These are phyloP conservation scores for Athalia cordata DNA, from an alignment of 2,888 invertebrate species.

Conservation along the genomic window DNA sequence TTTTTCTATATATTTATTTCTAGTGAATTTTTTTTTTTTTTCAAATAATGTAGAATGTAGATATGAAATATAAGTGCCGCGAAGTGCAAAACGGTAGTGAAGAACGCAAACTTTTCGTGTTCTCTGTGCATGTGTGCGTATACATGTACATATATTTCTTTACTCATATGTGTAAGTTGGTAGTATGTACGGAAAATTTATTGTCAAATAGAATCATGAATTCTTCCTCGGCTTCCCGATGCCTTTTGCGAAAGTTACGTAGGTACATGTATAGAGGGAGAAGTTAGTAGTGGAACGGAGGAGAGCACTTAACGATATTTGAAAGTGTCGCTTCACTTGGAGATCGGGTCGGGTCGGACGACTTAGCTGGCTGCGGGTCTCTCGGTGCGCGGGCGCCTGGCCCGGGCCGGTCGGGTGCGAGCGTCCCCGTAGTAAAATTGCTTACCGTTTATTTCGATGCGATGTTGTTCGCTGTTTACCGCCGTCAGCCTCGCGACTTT, in stretches of 20 bases:
- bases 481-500: constrained; percentile 38
- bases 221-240: constrained; percentile 15
- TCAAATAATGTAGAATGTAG: too few species aligned
- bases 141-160: neutral
- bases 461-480: constrained; percentile 42
- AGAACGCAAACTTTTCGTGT: too few species aligned
- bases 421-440: constrained; percentile 33
- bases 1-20: too few species aligned
- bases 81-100: neutral
- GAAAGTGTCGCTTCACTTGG: constrained; percentile 43
- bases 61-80: neutral
- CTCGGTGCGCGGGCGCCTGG: constrained; percentile 26
- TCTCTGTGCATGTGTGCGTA: constrained; percentile 1
- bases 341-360: constrained; percentile 26
- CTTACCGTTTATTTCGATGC: constrained; percentile 45
- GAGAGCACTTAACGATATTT: constrained; percentile 47
- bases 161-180: neutral
- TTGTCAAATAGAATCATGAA: constrained; percentile 41
- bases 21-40: too few species aligned
- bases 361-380: constrained; percentile 9
- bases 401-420: constrained; percentile 6
- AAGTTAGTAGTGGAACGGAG: neutral
- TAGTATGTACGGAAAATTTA: constrained; percentile 6
- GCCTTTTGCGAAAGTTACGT: constrained; percentile 26
- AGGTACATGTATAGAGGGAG: neutral